Conservation (phyloP, 2,888 invertebrate genomes). For the Anarsia innoxiella region DNA sequence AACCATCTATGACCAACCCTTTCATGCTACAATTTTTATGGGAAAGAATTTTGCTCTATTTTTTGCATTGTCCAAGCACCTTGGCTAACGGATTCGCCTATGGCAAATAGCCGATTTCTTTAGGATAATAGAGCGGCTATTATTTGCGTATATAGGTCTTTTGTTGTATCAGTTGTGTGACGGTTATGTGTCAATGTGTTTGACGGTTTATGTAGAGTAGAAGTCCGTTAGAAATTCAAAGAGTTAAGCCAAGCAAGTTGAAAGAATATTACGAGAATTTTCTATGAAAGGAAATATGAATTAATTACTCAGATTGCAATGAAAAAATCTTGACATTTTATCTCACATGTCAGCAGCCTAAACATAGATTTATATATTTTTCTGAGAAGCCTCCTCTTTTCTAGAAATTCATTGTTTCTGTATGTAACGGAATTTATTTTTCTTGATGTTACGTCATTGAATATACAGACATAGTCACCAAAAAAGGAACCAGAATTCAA, state of each 20-base stretch:
- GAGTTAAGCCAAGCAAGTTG: neutral
- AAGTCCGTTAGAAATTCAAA: conserved; percentile 7
- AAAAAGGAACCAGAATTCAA: no score
- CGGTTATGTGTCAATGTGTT: conserved; percentile 50
- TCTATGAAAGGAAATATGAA: no score
- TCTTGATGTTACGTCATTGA: no score
- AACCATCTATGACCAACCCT: conserved; percentile 60
- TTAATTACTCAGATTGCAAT: no score
- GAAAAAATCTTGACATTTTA: no score
- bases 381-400: no score
- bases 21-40: conserved; percentile 66
- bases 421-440: no score
- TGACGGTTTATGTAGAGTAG: conserved; percentile 5
- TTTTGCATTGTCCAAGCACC: conserved; percentile 73
- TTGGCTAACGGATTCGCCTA: conserved; percentile 60
- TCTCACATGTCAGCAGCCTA: no score
- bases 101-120: conserved; percentile 58
- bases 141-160: conserved; percentile 33
- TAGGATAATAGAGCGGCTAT: conserved; percentile 41
- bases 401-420: no score
- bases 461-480: no score
- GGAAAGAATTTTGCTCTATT: conserved; percentile 68
- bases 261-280: no score
- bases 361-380: no score
- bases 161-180: conserved; percentile 42